These are phyloP conservation scores for Ciconia maguari DNA, from an alignment of 2,113 vertebrate species.

Conservation along the genomic window DNA sequence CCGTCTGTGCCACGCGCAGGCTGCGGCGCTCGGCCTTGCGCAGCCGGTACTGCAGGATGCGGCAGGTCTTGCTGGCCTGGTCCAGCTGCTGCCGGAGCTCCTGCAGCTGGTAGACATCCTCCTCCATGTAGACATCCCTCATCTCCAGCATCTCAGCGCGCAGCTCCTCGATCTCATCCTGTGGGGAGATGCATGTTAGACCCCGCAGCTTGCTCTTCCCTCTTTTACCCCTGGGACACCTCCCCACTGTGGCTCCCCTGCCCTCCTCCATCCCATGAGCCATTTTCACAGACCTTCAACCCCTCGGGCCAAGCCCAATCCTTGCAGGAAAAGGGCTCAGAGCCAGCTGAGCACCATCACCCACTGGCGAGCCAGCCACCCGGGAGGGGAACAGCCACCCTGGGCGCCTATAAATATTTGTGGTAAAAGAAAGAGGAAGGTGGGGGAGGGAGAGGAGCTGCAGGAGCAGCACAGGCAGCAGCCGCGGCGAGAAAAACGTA, in stretches of 20 bases:
- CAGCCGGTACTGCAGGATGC: constrained; percentile 96
- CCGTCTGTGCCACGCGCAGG: constrained; percentile 91
- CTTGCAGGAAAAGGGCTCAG: neutral
- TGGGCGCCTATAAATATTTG: neutral
- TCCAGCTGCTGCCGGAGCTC: constrained; percentile 96
- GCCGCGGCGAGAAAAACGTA: neutral
- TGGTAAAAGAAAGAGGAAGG: constrained; percentile 39
- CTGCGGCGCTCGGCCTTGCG: constrained; percentile 95
- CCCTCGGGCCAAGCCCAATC: neutral
- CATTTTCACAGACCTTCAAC: neutral
- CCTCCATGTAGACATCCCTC: constrained; percentile 98
- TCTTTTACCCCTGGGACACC: no score
- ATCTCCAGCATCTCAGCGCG: constrained; percentile 98
- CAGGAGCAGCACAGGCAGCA: neutral
- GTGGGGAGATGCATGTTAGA: neutral
- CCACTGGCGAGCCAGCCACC: neutral
- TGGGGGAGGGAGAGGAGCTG: constrained; percentile 50
- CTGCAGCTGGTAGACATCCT: constrained; percentile 96
- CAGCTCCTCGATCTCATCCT: constrained; percentile 98
- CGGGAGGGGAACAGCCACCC: neutral
- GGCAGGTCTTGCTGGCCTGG: constrained; percentile 96
- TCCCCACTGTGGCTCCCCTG: neutral
- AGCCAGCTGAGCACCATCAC: neutral
- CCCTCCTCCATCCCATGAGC: neutral
- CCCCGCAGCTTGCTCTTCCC: accelerated